A percentile compares a stretch with the other conserved stretches of the same genome.
These are phyloP conservation scores for Antheraea mylitta DNA, from an alignment of 1,140 invertebrate species.

Conservation along the genomic window DNA sequence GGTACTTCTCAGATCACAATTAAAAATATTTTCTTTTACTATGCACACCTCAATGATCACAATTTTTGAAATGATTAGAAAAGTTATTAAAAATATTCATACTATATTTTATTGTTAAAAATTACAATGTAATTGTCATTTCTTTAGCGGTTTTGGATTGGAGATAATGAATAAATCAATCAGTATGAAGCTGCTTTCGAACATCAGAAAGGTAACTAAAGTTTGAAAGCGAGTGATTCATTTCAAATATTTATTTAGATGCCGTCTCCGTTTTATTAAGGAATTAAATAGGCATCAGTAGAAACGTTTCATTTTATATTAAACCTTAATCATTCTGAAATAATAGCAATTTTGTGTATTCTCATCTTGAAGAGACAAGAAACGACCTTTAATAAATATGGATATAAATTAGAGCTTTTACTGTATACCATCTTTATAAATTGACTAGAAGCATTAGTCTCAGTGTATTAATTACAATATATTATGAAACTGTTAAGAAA, in stretches of 20 bases:
- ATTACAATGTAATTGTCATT: neutral
- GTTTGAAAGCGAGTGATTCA: slow-evolving; percentile 27
- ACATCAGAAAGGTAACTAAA: slow-evolving; percentile 19
- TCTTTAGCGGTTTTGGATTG: neutral
- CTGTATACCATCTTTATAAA: slow-evolving; percentile 36
- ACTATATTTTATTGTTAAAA: neutral
- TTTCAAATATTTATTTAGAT: slow-evolving; percentile 49
- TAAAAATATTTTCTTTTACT: too few species aligned
- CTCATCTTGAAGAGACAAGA: slow-evolving; percentile 19
- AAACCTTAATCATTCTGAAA: slow-evolving; percentile 35
- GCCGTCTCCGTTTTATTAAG: slow-evolving; percentile 27
- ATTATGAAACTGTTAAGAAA: slow-evolving; percentile 20
- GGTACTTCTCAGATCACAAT: too few species aligned
- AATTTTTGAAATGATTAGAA: too few species aligned
- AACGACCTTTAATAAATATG: slow-evolving; percentile 43
- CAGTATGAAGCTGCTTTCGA: slow-evolving; percentile 7
- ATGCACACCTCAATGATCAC: too few species aligned
- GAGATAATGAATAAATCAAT: neutral
- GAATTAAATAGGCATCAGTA: slow-evolving; percentile 39
- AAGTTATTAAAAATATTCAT: too few species aligned
- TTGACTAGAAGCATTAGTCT: slow-evolving; percentile 34
- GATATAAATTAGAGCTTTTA: slow-evolving; percentile 44
- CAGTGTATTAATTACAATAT: slow-evolving; percentile 28
- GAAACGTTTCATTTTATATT: slow-evolving; percentile 37
- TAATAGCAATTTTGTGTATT: slow-evolving; percentile 38